Percentiles rank a stretch among this genome's conserved stretches.
phyloP scores from a whole-genome alignment of 1,140 invertebrate species.

The Tetramorium parvispinum region DNA sequence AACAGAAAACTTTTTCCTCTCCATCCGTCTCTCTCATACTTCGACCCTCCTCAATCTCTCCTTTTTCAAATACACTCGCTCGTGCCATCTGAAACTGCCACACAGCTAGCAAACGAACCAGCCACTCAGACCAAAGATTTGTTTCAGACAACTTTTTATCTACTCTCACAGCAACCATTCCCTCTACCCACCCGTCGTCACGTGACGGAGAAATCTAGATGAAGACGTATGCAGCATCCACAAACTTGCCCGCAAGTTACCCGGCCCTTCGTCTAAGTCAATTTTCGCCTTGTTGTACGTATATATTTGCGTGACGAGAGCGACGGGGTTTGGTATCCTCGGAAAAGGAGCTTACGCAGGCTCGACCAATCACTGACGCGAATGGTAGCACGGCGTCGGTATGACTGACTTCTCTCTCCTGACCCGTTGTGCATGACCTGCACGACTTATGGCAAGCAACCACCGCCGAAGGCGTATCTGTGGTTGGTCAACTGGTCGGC shows the following conservation, averaged over 20 bases:
- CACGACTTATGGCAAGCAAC: slow-evolving; percentile 72
- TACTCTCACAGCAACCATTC: slow-evolving; percentile 7
- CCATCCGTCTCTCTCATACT: neutral
- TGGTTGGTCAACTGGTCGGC: slow-evolving; percentile 79
- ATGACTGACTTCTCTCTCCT: slow-evolving; percentile 81
- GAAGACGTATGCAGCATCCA: slow-evolving; percentile 19
- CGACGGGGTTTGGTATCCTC: neutral
- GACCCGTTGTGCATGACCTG: slow-evolving; percentile 75
- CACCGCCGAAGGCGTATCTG: slow-evolving; percentile 70
- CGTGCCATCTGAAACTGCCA: neutral
- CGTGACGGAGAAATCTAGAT: slow-evolving; percentile 45
- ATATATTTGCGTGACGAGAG: neutral
- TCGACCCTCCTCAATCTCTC: neutral
- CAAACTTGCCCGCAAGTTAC: slow-evolving; percentile 8
- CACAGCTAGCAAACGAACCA: neutral
- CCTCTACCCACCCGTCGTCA: slow-evolving; percentile 62
- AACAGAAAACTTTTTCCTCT: neutral
- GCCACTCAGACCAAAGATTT: neutral
- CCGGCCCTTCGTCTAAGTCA: slow-evolving; percentile 41
- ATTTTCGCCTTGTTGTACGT: slow-evolving; percentile 19
- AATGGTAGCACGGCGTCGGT: slow-evolving; percentile 81
- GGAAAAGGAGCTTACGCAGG: slow-evolving; percentile 35
- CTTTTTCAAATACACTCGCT: neutral
- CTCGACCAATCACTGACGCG: slow-evolving; percentile 75
- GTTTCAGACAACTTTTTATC: neutral